Conservation (phyloP, 2,888 invertebrate genomes). For the Tribolium freemani region DNA sequence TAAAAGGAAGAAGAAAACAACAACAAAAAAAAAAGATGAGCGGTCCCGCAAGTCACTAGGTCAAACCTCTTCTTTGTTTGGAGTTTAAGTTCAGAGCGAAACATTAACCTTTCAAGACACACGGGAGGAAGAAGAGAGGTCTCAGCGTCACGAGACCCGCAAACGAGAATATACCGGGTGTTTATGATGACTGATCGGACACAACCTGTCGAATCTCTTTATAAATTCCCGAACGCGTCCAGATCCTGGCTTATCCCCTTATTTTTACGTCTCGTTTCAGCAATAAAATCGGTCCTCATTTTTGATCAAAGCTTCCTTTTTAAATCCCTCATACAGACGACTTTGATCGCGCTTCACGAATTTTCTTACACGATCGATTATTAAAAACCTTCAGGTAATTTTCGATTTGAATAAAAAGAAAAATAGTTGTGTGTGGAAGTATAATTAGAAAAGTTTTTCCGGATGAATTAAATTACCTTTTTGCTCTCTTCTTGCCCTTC, state of each 20-base stretch:
- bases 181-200: no score
- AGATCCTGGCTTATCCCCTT: neutral
- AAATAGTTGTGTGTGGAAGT: neutral
- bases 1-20: neutral
- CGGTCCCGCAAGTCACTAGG: conserved; percentile 38
- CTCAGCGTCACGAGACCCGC: conserved; percentile 22
- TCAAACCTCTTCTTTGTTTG: conserved; percentile 56
- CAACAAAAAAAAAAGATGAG: conserved; percentile 5
- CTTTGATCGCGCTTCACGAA: neutral
- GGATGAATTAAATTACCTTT: conserved; percentile 3
- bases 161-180: conserved; percentile 16
- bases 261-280: conserved; percentile 13
- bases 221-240: neutral
- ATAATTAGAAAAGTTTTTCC: conserved; percentile 8
- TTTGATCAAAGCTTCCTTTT: neutral
- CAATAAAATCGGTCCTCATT: conserved; percentile 12
- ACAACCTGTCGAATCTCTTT: neutral
- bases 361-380: neutral
- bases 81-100: conserved; percentile 61
- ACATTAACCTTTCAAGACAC: conserved; percentile 56
- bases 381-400: neutral
- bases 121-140: conserved; percentile 30
- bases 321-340: neutral
- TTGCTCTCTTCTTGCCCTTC: no score
- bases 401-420: neutral